Percentiles rank a stretch among this genome's conserved stretches.
phyloP scores from a whole-genome alignment of 1,140 invertebrate genomes.

The Myzus persicae region DNA sequence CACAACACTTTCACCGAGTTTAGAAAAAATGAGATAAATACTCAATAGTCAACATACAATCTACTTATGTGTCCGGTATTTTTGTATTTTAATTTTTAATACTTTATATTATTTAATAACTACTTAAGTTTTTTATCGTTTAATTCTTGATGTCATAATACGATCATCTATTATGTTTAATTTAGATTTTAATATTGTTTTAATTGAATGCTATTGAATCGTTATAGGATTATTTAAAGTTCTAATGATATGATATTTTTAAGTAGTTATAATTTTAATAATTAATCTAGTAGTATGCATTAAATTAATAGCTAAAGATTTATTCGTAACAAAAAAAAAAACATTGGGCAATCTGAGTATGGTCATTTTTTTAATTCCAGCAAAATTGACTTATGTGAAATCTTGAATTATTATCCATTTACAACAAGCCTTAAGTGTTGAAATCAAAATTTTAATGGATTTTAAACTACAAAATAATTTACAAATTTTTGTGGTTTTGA shows the following conservation, averaged over 20 bases:
- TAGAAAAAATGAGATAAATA: background rate
- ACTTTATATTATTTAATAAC: background rate
- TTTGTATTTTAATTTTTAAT: background rate
- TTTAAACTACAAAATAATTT: background rate
- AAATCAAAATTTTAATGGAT: background rate
- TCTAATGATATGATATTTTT: conserved; percentile 25
- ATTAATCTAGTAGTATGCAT: background rate
- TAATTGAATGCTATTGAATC: background rate
- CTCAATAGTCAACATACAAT: background rate
- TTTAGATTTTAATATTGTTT: background rate
- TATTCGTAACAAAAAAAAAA: background rate
- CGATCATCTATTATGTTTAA: background rate
- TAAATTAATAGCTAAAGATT: background rate
- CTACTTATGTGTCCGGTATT: background rate
- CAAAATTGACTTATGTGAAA: background rate
- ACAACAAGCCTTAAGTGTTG: background rate
- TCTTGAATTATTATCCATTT: background rate
- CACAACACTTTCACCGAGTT: background rate
- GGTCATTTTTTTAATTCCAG: background rate
- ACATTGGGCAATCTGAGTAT: background rate
- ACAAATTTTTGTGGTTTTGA: background rate
- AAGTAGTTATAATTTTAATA: conserved; percentile 8
- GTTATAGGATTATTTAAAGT: background rate
- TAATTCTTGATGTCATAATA: background rate
- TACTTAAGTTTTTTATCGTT: background rate